A percentile compares a stretch with the other conserved stretches of the same genome.
These are phyloP conservation scores for Natrix natrix DNA, from an alignment of 2,797 vertebrate species.

Conservation along the genomic window DNA sequence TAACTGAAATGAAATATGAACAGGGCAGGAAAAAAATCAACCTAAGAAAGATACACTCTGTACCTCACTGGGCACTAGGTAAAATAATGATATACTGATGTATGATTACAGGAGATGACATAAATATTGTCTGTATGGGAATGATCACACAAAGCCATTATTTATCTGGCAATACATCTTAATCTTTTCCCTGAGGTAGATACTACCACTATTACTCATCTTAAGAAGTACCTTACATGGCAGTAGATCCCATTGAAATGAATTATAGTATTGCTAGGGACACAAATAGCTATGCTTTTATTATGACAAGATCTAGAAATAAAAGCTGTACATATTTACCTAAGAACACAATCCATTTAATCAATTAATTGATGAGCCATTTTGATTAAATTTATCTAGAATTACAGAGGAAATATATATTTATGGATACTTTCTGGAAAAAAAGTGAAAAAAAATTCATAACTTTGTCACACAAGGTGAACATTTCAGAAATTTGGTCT, in stretches of 20 bases:
- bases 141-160: conserved; percentile 16
- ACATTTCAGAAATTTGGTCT: background rate
- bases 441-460: background rate
- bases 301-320: background rate
- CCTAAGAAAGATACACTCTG: background rate
- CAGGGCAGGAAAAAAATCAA: background rate
- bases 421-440: background rate
- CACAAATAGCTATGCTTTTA: conserved; percentile 7
- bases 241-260: conserved; percentile 26
- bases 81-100: conserved; percentile 7
- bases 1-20: background rate
- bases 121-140: conserved; percentile 31
- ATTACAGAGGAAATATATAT: background rate
- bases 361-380: background rate
- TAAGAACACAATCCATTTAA: background rate
- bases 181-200: conserved; percentile 8
- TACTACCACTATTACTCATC: conserved; percentile 21
- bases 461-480: background rate
- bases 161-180: conserved; percentile 17
- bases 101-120: conserved; percentile 22
- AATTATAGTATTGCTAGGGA: conserved; percentile 6
- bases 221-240: conserved; percentile 32
- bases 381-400: background rate
- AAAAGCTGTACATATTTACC: background rate
- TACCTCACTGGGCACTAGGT: background rate